These are phyloP conservation scores for Acholoe squamosa DNA, from an alignment of 2,888 invertebrate genomes.

Conservation along the genomic window DNA sequence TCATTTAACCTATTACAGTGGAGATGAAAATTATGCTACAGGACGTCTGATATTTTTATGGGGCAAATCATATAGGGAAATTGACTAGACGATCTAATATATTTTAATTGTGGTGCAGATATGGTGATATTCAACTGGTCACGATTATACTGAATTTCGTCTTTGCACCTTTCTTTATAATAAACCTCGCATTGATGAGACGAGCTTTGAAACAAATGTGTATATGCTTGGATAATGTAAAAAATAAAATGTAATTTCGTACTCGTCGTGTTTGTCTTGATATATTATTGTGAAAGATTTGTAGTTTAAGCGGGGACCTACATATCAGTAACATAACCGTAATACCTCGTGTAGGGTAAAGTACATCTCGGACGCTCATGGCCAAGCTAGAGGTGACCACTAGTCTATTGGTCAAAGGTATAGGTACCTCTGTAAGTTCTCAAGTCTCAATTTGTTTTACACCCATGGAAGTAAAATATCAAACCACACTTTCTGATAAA, in stretches of 20 bases:
- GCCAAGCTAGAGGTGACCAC: too few relatives aligned
- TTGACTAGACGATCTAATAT: neutral
- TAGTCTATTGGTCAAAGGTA: too few relatives aligned
- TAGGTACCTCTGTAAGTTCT: too few relatives aligned
- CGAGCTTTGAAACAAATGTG: constrained; percentile 30
- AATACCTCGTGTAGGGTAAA: too few relatives aligned
- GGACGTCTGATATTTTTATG: constrained; percentile 18
- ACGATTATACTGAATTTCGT: neutral
- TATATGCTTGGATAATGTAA: constrained; percentile 43
- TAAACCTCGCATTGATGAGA: neutral
- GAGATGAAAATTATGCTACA: neutral
- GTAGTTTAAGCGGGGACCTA: too few relatives aligned
- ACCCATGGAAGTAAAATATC: too few relatives aligned
- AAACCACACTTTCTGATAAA: too few relatives aligned
- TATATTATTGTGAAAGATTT: too few relatives aligned
- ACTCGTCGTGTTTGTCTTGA: neutral
- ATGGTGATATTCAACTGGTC: neutral
- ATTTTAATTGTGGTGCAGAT: neutral
- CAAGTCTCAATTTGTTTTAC: too few relatives aligned
- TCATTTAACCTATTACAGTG: neutral
- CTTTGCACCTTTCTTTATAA: neutral
- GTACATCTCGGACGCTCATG: too few relatives aligned
- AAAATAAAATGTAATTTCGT: constrained; percentile 46
- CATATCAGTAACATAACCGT: too few relatives aligned
- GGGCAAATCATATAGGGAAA: neutral